A percentile compares a stretch with the other conserved stretches of the same genome.
Conservation (phyloP, 2,888 invertebrate species). For the Caenorhabditis becei region DNA sequence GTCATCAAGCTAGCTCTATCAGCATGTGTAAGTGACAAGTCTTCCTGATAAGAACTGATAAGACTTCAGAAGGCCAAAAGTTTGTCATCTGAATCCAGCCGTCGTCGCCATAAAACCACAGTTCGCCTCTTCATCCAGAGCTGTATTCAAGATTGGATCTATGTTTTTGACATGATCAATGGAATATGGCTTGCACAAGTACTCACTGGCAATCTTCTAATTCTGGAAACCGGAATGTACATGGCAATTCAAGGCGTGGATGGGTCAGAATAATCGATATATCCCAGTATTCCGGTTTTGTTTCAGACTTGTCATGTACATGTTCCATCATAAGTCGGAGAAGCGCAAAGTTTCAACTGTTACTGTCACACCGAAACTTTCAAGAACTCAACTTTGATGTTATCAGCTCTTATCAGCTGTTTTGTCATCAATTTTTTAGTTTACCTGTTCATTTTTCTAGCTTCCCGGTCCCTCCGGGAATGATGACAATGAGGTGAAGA, state of each 20-base stretch:
- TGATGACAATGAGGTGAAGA: no score
- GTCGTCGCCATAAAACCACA: neutral
- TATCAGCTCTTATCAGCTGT: no score
- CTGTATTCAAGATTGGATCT: neutral
- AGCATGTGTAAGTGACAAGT: neutral
- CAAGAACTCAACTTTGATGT: no score
- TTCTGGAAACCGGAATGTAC: no score
- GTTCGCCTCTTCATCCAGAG: neutral
- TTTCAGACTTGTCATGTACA: neutral
- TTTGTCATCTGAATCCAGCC: neutral
- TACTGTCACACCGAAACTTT: no score
- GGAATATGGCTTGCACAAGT: neutral
- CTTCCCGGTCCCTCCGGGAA: no score
- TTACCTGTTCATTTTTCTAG: neutral
- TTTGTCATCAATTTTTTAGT: no score
- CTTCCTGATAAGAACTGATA: neutral
- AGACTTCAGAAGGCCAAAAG: neutral
- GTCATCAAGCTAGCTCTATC: neutral
- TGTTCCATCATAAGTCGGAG: neutral
- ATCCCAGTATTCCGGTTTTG: no score
- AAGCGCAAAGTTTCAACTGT: no score
- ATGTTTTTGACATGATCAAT: neutral
- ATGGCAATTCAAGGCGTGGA: no score
- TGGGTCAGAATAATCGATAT: no score
- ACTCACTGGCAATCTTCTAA: no score